Base-by-base conservation (phyloP, 2,888 invertebrate genomes). In the Strigamia transsilvanica region DNA sequence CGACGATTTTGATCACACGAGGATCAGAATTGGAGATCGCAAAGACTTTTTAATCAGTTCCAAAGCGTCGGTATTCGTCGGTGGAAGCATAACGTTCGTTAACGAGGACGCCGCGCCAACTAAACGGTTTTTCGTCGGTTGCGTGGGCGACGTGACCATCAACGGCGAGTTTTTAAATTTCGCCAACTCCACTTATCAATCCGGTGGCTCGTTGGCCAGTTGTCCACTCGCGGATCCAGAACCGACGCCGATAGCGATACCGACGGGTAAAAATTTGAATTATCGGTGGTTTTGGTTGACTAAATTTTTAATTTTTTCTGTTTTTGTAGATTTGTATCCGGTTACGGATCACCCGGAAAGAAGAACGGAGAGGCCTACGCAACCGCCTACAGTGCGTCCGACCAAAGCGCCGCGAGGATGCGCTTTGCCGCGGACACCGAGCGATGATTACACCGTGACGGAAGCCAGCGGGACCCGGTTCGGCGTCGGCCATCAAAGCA, bases 71-170 rank as follows among this genome's bases (percentile, higher is more conserved):
- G 88, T 97, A 7, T 97, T 93, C 89, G 92, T 98, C 84, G 98
- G 97, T n/a, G 96, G 96, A 0, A 88, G 95, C 1, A 94, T 95
- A 2, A 91, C 91, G 83, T 88, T 90, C 7, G 89, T 91, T 0
- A 89, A 87, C 0, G 87, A 90, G 3, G 91, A 91, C 6, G 90
- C 90, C 10, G 87, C 91, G 0, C 84, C 82, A 1, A 79, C 81
- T 5, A 84, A 84, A 46, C 89, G 89, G 5, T 91, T 93, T 4
- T 96, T 97, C 87, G 90, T 91, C 34, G 99, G 99, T 0, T 99
- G 99, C 88, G 93, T 99, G 73, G 96, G 95, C 0, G 98, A 99
- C 87, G 94, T 95, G 0, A 96, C 95, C 0, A 89, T 98, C 81
- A 97, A 98, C 87, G 94, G 94, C 1, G 91, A 91, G 82, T 92